These are phyloP conservation scores for Phyllotis vaccarum DNA, from an alignment of 2,797 vertebrate species.

Conservation along the genomic window DNA sequence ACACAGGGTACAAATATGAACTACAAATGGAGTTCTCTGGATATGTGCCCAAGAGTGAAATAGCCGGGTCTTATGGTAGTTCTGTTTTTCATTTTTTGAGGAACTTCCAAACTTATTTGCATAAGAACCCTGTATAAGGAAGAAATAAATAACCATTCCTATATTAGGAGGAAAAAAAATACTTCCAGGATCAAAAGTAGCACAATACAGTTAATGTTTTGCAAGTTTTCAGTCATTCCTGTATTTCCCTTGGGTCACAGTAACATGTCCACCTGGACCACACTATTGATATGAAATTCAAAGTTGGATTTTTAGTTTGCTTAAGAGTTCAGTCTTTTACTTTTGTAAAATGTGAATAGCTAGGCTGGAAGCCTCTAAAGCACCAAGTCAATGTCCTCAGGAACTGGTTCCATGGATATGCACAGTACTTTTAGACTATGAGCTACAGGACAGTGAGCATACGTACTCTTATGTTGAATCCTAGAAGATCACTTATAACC, in stretches of 20 bases:
- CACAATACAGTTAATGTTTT: not conserved
- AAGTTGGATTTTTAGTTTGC: not conserved
- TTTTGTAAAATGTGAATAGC: not conserved
- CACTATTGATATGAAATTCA: not conserved
- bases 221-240: not conserved
- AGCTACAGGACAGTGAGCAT: not conserved
- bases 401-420: not conserved
- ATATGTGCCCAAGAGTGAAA: not conserved
- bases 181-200: not conserved
- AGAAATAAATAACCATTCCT: not conserved
- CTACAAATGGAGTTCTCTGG: no score
- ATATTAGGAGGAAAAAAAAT: not conserved
- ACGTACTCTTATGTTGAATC: constrained; percentile 98
- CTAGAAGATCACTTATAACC: constrained; percentile 97
- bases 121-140: not conserved
- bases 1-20: not conserved
- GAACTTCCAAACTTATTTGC: not conserved
- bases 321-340: not conserved
- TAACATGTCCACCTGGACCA: not conserved
- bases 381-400: not conserved
- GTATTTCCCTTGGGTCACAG: not conserved
- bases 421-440: not conserved
- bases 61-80: not conserved
- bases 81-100: not conserved
- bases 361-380: not conserved